These are phyloP conservation scores for Acanthochromis polyacanthus DNA, from an alignment of 2,113 vertebrate species.

Conservation along the genomic window DNA sequence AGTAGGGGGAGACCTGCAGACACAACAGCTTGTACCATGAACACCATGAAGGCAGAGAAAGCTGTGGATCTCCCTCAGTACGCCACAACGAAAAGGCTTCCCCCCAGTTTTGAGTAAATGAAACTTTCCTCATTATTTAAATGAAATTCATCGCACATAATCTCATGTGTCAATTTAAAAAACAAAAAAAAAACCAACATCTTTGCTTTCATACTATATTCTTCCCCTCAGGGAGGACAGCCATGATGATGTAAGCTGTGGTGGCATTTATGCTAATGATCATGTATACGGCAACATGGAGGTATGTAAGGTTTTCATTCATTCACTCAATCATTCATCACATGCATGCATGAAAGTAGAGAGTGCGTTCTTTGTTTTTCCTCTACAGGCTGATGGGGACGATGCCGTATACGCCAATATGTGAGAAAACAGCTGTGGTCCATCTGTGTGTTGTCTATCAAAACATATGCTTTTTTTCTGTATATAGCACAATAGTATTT, in stretches of 20 bases:
- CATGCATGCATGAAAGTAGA: neutral
- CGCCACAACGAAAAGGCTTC: slow-evolving; percentile 33
- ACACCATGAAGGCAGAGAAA: neutral
- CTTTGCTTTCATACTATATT: slow-evolving; percentile 12
- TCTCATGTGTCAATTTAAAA: no score
- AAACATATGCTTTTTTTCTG: neutral
- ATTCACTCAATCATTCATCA: no score
- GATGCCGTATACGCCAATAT: slow-evolving; percentile 66
- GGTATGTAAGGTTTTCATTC: slow-evolving; percentile 32
- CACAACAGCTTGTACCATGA: neutral
- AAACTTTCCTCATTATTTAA: neutral
- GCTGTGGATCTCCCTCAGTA: neutral
- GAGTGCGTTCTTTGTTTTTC: neutral
- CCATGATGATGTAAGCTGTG: neutral
- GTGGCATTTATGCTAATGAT: neutral
- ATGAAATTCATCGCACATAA: no score
- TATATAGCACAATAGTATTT: neutral
- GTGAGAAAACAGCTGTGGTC: neutral
- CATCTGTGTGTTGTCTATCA: neutral
- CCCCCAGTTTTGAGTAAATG: neutral
- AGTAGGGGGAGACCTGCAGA: slow-evolving; percentile 33
- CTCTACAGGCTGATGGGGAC: slow-evolving; percentile 30
- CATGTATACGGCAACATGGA: slow-evolving; percentile 53
- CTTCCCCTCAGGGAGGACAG: slow-evolving; percentile 25
- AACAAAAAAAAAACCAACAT: no score